phyloP scores from a whole-genome alignment of 2,797 vertebrate genomes.

The Triplophysa yarkandensis region DNA sequence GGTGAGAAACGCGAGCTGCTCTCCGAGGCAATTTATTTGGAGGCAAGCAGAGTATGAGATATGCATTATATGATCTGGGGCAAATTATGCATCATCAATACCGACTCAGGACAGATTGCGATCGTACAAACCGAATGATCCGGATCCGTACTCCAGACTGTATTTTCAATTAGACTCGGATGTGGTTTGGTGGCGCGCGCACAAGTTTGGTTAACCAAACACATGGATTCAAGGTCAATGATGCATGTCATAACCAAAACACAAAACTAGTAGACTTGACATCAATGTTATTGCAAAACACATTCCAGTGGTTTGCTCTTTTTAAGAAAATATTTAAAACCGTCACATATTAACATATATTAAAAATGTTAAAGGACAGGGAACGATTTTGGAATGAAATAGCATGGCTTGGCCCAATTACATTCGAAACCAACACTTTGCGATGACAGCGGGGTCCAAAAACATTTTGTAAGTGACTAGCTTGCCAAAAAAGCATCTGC shows the following conservation, averaged over 20 bases:
- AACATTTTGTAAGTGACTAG: neutral
- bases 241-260: neutral
- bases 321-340: neutral
- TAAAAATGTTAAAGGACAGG: conserved; percentile 2
- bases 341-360: neutral
- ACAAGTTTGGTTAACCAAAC: neutral
- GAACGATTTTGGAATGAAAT: neutral
- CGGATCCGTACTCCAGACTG: neutral
- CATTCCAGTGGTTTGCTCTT: neutral
- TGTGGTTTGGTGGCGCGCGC: neutral
- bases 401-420: conserved; percentile 7
- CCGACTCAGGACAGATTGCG: neutral
- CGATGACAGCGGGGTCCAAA: neutral
- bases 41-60: conserved; percentile 5
- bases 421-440: neutral
- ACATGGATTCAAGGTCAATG: neutral
- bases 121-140: neutral
- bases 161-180: neutral
- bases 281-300: neutral
- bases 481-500: conserved; percentile 5
- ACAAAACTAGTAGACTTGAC: neutral
- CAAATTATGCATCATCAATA: conserved; percentile 11
- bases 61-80: neutral
- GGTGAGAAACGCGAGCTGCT: neutral
- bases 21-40: neutral